Evolutionary conservation across 2,113 vertebrate genomes (phyloP).

Genomic region (Syrrhaptes paradoxus): DNA sequence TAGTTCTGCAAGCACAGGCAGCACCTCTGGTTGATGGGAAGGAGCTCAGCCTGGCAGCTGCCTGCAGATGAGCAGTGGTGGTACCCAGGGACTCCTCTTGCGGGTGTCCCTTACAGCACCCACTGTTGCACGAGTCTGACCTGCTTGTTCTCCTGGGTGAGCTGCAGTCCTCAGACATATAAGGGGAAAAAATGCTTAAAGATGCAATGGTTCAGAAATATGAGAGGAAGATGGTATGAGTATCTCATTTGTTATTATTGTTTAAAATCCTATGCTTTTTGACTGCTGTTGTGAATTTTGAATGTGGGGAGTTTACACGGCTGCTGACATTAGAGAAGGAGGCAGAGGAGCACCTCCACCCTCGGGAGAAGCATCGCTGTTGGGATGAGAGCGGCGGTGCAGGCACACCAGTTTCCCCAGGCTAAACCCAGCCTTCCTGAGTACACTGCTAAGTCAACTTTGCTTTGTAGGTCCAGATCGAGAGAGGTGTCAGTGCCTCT

Average conservation of each 20-base stretch:
- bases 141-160: neutral
- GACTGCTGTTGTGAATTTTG: neutral
- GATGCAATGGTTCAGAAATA: neutral
- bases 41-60: neutral
- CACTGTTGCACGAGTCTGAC: neutral
- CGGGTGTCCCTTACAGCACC: neutral
- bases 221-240: neutral
- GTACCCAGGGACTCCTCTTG: neutral
- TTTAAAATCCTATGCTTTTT: neutral
- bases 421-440: neutral
- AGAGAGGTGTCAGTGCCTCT: neutral
- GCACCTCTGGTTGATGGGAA: rapidly evolving
- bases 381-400: neutral
- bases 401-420: rapidly evolving
- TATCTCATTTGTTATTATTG: neutral
- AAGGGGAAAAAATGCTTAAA: neutral
- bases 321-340: neutral
- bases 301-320: neutral
- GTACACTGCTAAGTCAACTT: neutral
- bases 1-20: neutral
- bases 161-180: neutral
- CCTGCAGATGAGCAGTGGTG: neutral
- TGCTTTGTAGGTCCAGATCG: neutral
- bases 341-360: neutral
- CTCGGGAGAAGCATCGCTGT: rapidly evolving